A percentile compares a stretch with the other conserved stretches of the same genome.
phyloP scores from a whole-genome alignment of 2,797 vertebrate genomes.

The Myotis myotis region DNA sequence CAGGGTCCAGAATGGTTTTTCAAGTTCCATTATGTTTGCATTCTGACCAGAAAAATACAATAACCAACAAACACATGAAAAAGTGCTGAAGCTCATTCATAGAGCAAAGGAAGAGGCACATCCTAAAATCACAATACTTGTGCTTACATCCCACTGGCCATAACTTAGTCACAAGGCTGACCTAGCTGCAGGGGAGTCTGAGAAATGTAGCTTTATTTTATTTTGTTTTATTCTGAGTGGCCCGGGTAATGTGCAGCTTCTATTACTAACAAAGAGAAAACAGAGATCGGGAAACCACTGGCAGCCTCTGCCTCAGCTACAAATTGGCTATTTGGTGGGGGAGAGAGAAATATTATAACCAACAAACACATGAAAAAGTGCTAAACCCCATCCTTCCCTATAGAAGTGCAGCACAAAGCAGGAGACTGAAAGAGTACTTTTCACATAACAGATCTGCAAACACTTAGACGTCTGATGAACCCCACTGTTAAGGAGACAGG shows the following conservation, averaged over 20 bases:
- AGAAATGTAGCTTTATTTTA: not conserved
- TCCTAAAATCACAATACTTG: not conserved
- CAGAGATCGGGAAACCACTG: not conserved
- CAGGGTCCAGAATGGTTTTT: not conserved
- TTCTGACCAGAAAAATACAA: not conserved
- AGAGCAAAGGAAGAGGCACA: not conserved
- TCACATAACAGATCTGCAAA: not conserved
- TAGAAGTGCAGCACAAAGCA: not conserved
- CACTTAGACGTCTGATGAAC: not conserved
- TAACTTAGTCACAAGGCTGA: not conserved
- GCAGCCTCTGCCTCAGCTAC: not conserved
- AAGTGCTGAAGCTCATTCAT: not conserved
- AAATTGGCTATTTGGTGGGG: not conserved
- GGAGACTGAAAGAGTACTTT: not conserved
- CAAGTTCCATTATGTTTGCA: not conserved
- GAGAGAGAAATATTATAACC: not conserved
- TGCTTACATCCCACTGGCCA: not conserved
- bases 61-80: not conserved
- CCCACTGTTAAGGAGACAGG: not conserved
- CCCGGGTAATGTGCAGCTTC: not conserved
- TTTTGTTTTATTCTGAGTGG: not conserved
- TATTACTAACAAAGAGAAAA: slow-evolving; percentile 14
- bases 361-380: not conserved
- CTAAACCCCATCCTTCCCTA: not conserved
- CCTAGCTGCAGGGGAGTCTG: not conserved